phyloP scores from a whole-genome alignment of 2,797 vertebrate species.

The Cygnus olor region DNA sequence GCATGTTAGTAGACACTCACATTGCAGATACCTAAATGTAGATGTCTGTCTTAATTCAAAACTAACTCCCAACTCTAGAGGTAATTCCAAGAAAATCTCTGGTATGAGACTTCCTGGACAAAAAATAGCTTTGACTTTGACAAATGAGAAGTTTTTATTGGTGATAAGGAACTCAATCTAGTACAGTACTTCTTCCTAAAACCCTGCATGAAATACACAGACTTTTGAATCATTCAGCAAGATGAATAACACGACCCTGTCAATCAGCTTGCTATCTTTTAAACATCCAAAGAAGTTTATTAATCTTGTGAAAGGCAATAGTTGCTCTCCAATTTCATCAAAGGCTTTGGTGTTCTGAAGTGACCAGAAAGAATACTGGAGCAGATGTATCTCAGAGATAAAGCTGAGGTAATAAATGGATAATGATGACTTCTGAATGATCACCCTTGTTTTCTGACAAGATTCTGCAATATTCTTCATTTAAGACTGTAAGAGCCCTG shows the following conservation, averaged over 20 bases:
- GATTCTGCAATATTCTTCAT: neutral
- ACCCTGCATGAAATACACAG: neutral
- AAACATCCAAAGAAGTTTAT: slow-evolving; percentile 37
- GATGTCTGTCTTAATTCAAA: neutral
- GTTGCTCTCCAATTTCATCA: neutral
- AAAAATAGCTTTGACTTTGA: slow-evolving; percentile 23
- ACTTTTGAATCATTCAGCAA: slow-evolving; percentile 29
- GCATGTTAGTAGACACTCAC: neutral
- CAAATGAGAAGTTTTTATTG: neutral
- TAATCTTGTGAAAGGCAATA: slow-evolving; percentile 10
- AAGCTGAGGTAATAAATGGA: neutral
- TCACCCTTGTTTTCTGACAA: neutral
- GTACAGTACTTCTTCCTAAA: neutral
- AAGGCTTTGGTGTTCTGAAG: neutral
- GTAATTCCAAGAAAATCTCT: neutral
- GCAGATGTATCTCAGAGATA: neutral
- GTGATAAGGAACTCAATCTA: neutral
- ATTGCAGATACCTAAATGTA: neutral
- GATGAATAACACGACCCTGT: neutral
- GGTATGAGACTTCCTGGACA: neutral
- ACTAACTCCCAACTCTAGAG: neutral
- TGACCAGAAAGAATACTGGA: neutral
- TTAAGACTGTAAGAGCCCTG: neutral
- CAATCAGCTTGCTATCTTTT: neutral
- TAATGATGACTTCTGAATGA: neutral